These are phyloP conservation scores for Mercenaria mercenaria DNA, from an alignment of 1,140 invertebrate species.

Conservation along the genomic window DNA sequence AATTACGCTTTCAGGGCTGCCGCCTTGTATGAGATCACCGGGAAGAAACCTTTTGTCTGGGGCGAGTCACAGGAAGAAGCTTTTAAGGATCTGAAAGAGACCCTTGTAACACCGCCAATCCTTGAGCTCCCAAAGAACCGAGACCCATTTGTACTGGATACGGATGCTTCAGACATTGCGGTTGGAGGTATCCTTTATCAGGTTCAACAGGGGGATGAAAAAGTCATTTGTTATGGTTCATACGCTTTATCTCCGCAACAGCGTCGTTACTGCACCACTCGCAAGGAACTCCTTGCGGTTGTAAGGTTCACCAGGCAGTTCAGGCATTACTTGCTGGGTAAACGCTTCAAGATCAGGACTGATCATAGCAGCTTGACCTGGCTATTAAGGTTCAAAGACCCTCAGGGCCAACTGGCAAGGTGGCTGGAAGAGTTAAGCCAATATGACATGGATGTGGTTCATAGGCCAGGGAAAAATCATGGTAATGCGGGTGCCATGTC, in stretches of 20 bases:
- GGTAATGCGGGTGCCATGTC: conserved; percentile 53
- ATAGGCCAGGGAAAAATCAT: conserved; percentile 24
- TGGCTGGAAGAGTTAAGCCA: conserved; percentile 46
- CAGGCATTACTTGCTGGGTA: conserved; percentile 24
- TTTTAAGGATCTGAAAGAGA: too few species aligned
- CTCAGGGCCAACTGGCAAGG: conserved; percentile 17
- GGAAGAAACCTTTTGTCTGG: neutral
- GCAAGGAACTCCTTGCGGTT: conserved; percentile 49
- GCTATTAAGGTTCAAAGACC: conserved; percentile 52
- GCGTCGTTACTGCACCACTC: conserved; percentile 22
- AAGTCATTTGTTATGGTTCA: neutral
- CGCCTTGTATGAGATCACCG: neutral
- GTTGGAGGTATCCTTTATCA: neutral
- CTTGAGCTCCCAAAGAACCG: neutral
- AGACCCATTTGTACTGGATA: conserved; percentile 15
- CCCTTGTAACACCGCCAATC: neutral
- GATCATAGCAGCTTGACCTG: conserved; percentile 58
- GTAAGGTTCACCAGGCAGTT: too few species aligned
- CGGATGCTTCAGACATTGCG: too few species aligned
- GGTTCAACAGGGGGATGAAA: neutral
- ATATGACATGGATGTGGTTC: conserved; percentile 23
- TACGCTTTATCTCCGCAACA: conserved; percentile 6
- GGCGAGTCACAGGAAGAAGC: neutral
- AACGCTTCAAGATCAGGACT: conserved; percentile 40
- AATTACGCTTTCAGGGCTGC: neutral